Conservation (phyloP, 2,113 vertebrate species). For the Lepisosteus osseus region DNA sequence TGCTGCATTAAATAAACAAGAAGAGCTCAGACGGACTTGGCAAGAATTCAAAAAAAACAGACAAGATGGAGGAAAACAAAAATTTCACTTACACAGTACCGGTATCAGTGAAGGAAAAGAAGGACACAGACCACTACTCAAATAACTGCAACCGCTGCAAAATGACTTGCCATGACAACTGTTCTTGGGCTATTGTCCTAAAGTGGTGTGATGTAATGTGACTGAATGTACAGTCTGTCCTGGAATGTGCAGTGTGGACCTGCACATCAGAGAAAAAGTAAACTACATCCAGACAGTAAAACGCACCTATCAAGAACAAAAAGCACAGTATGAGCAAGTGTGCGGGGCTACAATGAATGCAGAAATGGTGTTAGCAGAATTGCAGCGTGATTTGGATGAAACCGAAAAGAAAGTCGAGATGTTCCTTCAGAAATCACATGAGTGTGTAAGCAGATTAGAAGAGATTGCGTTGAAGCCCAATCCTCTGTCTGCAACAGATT, state of each 20-base stretch:
- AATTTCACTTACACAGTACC: slow-evolving; percentile 12
- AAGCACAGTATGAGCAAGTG: background rate
- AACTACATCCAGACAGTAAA: background rate
- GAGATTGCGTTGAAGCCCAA: too few species aligned
- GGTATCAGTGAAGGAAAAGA: background rate
- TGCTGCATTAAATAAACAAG: background rate
- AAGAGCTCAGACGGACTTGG: slow-evolving; percentile 15
- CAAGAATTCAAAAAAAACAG: slow-evolving; percentile 9
- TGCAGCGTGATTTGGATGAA: too few species aligned
- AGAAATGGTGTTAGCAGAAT: too few species aligned
- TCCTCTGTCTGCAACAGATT: too few species aligned
- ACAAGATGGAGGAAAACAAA: slow-evolving; percentile 11
- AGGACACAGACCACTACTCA: background rate
- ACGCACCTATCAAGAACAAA: background rate
- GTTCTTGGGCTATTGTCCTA: background rate
- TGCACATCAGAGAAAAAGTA: too few species aligned
- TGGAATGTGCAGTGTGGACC: too few species aligned
- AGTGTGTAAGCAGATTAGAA: too few species aligned
- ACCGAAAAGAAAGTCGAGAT: too few species aligned
- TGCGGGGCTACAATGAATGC: too few species aligned
- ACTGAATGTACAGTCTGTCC: too few species aligned
- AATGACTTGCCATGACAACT: slow-evolving; percentile 6
- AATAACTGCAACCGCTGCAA: background rate
- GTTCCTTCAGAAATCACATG: too few species aligned
- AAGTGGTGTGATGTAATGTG: slow-evolving; percentile 11